Evolutionary conservation across 2,888 invertebrate species (phyloP), one percentile per base, ranked within the genome.

Genomic region (Orthosia cruda): DNA sequence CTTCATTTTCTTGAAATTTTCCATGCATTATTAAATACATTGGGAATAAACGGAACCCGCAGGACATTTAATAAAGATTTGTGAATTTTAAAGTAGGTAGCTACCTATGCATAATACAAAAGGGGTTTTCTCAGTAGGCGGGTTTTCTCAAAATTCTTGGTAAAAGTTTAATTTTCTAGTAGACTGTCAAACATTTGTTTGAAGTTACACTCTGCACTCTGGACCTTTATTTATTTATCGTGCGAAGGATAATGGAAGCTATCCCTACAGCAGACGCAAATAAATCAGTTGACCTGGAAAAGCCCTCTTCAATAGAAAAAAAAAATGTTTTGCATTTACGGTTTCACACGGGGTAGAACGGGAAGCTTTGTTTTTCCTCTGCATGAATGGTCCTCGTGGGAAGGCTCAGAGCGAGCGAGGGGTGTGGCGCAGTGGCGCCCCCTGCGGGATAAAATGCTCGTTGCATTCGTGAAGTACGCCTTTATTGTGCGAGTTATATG

Each of bases 321-420:
- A 77, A 78, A 86, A 84, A 78, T 62, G 71, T 75, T 87, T 86
- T 80, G 85, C 87, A 88, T 89, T 89, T 88, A 84, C 67, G 55
- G 84, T 86, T 88, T 89, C 87, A 81, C 86, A 83, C 83, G 84
- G 81, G 85, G 55, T 72, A 71, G 79, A 87, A 88, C 84, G 79
- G 84, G 85, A 76, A 76, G 86, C 89, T 90, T 89, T 90, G 88
- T 91, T 89, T 89, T 88, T 85, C 78, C 71, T 85, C 66, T 85
- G 80, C 83, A 77, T 90, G 90, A 91, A 92, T 92, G 87, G 86
- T 88, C 82, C 90, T 91, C 86, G 81, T 74, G 87, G 83, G 89
- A 83, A 80, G 79, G 86, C 79, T 77, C 67, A 55, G 75, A 73
- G 72, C 68, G 74, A 69, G 70, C 71, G 61, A 77, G 81, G 81